These are phyloP conservation scores for Dexiosoma caninum DNA, from an alignment of 2,888 invertebrate species.

Conservation along the genomic window DNA sequence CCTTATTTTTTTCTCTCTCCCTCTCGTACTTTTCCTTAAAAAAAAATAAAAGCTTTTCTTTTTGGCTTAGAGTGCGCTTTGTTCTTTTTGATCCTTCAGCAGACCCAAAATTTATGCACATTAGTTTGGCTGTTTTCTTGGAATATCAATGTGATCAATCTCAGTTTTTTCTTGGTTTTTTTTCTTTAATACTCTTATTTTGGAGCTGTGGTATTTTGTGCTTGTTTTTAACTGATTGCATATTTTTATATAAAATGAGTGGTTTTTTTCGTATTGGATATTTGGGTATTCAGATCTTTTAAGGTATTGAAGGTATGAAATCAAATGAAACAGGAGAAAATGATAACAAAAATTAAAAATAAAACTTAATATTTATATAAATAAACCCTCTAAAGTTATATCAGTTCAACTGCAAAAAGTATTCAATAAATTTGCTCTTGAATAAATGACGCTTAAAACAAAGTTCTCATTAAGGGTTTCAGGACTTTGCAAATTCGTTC, in stretches of 20 bases:
- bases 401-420: too few relatives aligned
- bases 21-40: neutral
- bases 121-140: constrained; percentile 70
- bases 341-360: too few relatives aligned
- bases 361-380: too few relatives aligned
- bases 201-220: constrained; percentile 23
- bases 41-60: constrained; percentile 17
- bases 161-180: constrained; percentile 58
- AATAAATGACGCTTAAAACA: too few relatives aligned
- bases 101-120: constrained; percentile 66
- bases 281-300: constrained; percentile 10
- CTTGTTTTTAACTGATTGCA: constrained; percentile 71
- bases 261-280: constrained; percentile 57
- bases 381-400: too few relatives aligned
- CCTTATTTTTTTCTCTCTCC: neutral
- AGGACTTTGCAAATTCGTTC: too few relatives aligned
- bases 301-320: too few relatives aligned
- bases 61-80: constrained; percentile 38
- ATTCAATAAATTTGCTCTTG: too few relatives aligned
- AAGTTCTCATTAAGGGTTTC: too few relatives aligned
- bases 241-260: constrained; percentile 69
- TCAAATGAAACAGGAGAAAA: too few relatives aligned
- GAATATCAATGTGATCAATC: constrained; percentile 76
- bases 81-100: constrained; percentile 59
- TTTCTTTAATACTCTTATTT: constrained; percentile 18